phyloP scores from a whole-genome alignment of 2,113 vertebrate genomes.

The Petrocephalus zakoni region DNA sequence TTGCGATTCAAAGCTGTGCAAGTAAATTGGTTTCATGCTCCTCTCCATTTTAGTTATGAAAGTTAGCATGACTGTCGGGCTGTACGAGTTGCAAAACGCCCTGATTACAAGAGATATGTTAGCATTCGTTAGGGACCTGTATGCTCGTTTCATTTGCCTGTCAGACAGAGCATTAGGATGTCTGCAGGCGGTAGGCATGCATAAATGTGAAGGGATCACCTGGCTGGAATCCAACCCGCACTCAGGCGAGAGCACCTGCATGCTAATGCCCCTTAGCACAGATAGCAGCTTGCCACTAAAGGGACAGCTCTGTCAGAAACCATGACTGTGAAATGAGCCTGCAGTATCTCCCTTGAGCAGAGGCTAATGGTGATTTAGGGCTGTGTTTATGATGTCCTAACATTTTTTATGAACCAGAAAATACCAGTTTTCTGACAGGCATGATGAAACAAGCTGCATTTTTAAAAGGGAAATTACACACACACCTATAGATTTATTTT shows the following conservation, averaged over 20 bases:
- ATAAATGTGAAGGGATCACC: not conserved
- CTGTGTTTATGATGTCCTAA: not conserved
- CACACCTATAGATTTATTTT: not conserved
- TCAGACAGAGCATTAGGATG: not conserved
- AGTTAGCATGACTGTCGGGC: not conserved
- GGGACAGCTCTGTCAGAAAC: not conserved
- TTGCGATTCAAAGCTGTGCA: not conserved
- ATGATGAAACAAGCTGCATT: not conserved
- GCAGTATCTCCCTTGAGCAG: not conserved
- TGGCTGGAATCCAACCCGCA: not conserved
- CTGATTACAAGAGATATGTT: not conserved
- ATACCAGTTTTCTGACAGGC: not conserved
- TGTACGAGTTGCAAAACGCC: not conserved
- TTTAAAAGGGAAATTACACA: not conserved
- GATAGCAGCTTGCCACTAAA: not conserved
- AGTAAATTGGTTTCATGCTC: not conserved
- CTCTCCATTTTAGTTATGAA: not conserved
- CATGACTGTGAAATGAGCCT: not conserved
- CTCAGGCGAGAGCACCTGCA: not conserved
- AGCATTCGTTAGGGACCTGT: not conserved
- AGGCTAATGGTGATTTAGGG: not conserved
- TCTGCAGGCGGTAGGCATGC: not conserved
- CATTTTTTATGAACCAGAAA: not conserved
- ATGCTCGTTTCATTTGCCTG: not conserved
- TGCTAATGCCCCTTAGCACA: not conserved